Base-by-base conservation (phyloP, 2,113 vertebrate species). In the Albula glossodonta region DNA sequence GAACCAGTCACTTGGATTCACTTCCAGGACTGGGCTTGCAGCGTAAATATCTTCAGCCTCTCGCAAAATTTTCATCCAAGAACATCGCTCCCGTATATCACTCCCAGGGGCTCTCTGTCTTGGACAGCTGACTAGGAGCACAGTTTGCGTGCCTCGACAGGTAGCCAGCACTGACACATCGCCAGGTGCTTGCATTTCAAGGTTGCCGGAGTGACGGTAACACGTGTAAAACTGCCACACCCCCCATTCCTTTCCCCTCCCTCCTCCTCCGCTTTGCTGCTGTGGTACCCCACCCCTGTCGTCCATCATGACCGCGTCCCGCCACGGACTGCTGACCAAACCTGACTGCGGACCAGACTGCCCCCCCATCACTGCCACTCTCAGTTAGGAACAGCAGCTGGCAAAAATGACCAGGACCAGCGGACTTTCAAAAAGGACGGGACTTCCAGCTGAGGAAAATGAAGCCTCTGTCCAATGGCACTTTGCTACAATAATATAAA, bases 141-240 rank as follows among this genome's bases (percentile, higher is more conserved):
- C 22, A 50, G 63, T 25, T 80, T 87, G 83, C 91, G 3, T 90
- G 93, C 15, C 88, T 81, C 81, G 88, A 87, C 93, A 91, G 84
- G 90, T 86, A 88, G n/a, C 85, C 10, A 22, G 51, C 53, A 25
- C 78, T 83, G 41, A 83, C 84, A 66, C 74, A 4, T 9, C 60
- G 85, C 88, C 85, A 90, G 87, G 25, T 83, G 83, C 17, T 57
- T 41, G 31, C 31, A 41, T 15, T 22, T 60, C 19, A 13, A 57
- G 48, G 52, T 48, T 56, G 41, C 82, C 85, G 66, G 85, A 87
- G 85, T 78, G 56, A 80, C 86, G 83, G 86, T 31, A 87, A 79
- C 25, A 78, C n/a, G 53, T 53, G 19, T 19, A 25, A 74, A 31
- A 22, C 70, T 22, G 19, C 22, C 63, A 13, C 17, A 5, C 17